Conservation (phyloP, 2,113 vertebrate genomes). For the Lophura nycthemera region DNA sequence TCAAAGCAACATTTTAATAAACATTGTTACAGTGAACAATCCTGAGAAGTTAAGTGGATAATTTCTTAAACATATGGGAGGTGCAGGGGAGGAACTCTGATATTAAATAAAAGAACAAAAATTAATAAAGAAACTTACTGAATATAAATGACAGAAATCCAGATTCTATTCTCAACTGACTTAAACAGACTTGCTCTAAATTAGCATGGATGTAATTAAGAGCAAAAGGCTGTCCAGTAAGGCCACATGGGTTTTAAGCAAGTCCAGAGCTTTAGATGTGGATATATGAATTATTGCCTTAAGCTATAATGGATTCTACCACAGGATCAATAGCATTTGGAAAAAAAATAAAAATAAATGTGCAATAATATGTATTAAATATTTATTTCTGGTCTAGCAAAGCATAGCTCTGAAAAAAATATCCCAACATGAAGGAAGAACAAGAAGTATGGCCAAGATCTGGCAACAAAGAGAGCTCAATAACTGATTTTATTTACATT, state of each 20-base stretch:
- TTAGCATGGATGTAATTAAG: slow-evolving; percentile 14
- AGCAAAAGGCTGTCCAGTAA: not conserved
- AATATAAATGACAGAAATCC: not conserved
- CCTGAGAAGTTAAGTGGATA: not conserved
- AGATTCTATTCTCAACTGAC: not conserved
- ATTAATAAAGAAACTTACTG: not conserved
- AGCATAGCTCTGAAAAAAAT: not conserved
- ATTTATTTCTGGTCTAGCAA: slow-evolving; percentile 21
- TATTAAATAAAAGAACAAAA: not conserved
- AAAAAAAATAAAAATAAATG: not conserved
- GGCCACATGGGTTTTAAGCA: not conserved
- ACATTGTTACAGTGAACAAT: not conserved
- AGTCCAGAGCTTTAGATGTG: not conserved
- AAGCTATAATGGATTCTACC: not conserved
- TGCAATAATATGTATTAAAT: not conserved
- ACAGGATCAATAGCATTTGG: not conserved
- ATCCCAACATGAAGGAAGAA: not conserved
- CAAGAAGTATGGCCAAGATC: not conserved
- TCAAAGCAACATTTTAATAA: not conserved
- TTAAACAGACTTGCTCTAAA: not conserved
- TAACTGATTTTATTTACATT: not conserved
- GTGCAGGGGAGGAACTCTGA: not conserved
- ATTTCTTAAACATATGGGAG: not conserved
- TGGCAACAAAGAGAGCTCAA: not conserved
- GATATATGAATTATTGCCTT: not conserved